Evolutionary conservation across 2,888 invertebrate genomes (phyloP).

Genomic region (Athripsodes cinereus): DNA sequence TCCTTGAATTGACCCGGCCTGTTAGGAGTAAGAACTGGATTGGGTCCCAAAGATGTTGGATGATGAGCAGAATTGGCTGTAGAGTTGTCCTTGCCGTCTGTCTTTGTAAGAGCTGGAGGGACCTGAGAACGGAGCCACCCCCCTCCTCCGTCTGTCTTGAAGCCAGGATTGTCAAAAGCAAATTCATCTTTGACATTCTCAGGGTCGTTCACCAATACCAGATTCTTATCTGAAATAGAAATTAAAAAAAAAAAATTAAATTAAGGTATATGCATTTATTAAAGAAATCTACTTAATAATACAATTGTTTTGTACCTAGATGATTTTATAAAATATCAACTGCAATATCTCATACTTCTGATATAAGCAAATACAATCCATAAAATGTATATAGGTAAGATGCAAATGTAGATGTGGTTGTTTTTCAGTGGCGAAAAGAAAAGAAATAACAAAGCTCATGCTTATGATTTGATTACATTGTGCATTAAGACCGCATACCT

Average conservation of each 20-base stretch:
- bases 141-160: conserved; percentile 45
- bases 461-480: too few species aligned
- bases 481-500: too few species aligned
- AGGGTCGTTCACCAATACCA: conserved; percentile 67
- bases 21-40: conserved; percentile 34
- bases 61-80: conserved; percentile 33
- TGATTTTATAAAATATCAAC: too few species aligned
- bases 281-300: too few species aligned
- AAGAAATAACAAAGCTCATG: too few species aligned
- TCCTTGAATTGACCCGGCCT: conserved; percentile 12
- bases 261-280: neutral
- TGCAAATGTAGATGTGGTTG: too few species aligned
- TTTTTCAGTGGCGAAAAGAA: too few species aligned
- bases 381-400: too few species aligned
- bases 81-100: conserved; percentile 33
- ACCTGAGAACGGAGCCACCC: conserved; percentile 31
- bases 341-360: too few species aligned
- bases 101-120: conserved; percentile 38
- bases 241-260: too few species aligned
- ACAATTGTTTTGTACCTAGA: too few species aligned
- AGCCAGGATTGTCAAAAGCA: conserved; percentile 77
- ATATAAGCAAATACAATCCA: too few species aligned
- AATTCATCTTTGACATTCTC: conserved; percentile 71
- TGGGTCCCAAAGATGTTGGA: conserved; percentile 38
- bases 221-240: conserved; percentile 57